A percentile compares a stretch with the other conserved stretches of the same genome.
These are phyloP conservation scores for Epistrophella euchroma DNA, from an alignment of 2,888 invertebrate genomes.

Conservation along the genomic window DNA sequence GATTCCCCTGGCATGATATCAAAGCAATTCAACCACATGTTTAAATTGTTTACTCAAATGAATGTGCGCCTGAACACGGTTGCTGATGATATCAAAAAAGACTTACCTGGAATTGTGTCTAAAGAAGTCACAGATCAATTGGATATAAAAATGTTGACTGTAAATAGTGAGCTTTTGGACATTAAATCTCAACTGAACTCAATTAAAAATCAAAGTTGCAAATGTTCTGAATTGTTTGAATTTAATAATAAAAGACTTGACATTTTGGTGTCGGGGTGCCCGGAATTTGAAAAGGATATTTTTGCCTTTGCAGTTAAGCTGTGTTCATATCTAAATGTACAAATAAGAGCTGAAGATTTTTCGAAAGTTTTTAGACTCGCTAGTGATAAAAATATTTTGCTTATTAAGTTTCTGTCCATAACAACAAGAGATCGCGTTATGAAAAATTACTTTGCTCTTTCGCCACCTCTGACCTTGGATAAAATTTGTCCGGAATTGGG, in stretches of 20 bases:
- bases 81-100: neutral
- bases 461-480: too few relatives aligned
- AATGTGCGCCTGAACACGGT: too few relatives aligned
- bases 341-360: too few relatives aligned
- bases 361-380: too few relatives aligned
- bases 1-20: too few relatives aligned
- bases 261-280: neutral
- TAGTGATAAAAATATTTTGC: too few relatives aligned
- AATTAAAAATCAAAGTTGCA: neutral
- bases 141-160: neutral
- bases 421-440: too few relatives aligned
- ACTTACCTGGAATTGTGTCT: conserved; percentile 1
- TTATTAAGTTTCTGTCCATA: too few relatives aligned
- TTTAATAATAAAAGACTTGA: neutral
- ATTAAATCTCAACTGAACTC: neutral
- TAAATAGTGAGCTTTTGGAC: neutral
- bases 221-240: neutral
- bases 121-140: conserved; percentile 5
- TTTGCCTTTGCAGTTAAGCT: neutral
- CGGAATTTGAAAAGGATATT: neutral
- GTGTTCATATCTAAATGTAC: neutral
- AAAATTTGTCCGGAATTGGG: too few relatives aligned
- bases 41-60: too few relatives aligned
- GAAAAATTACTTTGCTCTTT: too few relatives aligned
- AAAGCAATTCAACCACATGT: too few relatives aligned